Evolutionary conservation across 35 echinoderm and acorn worm species (phyloP).

Genomic region (Ophioderma brevispina): DNA sequence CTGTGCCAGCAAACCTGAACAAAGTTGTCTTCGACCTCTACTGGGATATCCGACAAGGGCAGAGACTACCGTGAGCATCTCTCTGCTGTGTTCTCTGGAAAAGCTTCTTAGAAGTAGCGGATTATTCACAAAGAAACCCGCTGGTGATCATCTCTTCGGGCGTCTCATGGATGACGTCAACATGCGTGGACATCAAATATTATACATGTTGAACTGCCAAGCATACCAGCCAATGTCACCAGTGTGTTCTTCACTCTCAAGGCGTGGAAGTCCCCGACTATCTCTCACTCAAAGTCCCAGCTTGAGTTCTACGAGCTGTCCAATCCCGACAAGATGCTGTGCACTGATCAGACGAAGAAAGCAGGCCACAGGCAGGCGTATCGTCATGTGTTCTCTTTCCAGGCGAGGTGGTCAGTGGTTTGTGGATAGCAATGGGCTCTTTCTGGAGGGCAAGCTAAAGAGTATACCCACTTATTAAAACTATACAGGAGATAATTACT

Average conservation of each 20-base stretch:
- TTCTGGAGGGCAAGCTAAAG: conserved; percentile 3
- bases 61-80: conserved; percentile 8
- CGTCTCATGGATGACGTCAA: not conserved
- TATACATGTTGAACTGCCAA: conserved; percentile 13
- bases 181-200: conserved; percentile 13
- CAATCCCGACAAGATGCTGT: conserved; percentile 31
- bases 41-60: conserved; percentile 23
- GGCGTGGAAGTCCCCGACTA: conserved; percentile 1
- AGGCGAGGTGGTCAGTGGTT: conserved; percentile 11
- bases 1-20: conserved; percentile 12
- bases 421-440: not conserved
- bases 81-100: not conserved
- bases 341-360: conserved; percentile 23
- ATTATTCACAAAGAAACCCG: not conserved
- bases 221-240: conserved; percentile 10
- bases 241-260: conserved; percentile 36
- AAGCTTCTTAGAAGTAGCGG: not conserved
- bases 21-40: conserved; percentile 52
- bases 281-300: conserved; percentile 31
- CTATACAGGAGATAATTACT: not conserved
- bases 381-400: conserved; percentile 22
- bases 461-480: not conserved
- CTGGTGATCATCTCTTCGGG: not conserved
- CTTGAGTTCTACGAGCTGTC: conserved; percentile 13
- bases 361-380: conserved; percentile 21